Conservation (phyloP, 1,140 invertebrate genomes). For the Drosophila nebulosa region DNA sequence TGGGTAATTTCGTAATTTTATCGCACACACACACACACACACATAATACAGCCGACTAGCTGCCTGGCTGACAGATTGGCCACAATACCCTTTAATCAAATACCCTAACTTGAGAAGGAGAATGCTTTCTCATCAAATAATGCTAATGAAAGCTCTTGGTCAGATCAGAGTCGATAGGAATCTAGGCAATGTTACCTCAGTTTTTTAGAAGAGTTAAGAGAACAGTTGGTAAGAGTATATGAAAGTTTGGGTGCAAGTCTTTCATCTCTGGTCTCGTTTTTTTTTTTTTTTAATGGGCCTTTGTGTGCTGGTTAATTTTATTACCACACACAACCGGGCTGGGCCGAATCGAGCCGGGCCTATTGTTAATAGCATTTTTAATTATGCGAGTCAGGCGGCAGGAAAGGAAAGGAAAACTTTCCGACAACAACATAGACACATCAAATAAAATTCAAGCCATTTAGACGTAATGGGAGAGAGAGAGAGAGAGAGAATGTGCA, state of each 20-base stretch:
- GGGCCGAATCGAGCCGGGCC: not conserved
- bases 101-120: not conserved
- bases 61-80: too few species aligned
- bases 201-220: too few species aligned
- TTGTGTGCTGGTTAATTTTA: slow-evolving; percentile 44
- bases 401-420: not conserved
- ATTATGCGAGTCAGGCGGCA: slow-evolving; percentile 1
- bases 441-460: slow-evolving; percentile 1
- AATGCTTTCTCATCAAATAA: too few species aligned
- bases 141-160: too few species aligned
- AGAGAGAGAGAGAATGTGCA: not conserved
- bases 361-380: slow-evolving; percentile 8
- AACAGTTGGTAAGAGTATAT: not conserved
- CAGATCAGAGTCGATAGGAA: too few species aligned
- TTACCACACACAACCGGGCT: slow-evolving; percentile 7
- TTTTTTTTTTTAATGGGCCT: slow-evolving; percentile 25
- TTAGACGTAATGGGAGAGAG: not conserved
- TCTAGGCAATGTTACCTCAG: too few species aligned
- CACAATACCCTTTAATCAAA: too few species aligned
- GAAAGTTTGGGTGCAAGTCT: not conserved
- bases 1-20: slow-evolving; percentile 12
- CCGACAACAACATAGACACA: not conserved
- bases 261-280: not conserved
- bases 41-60: not conserved
- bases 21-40: slow-evolving; percentile 13